Conservation (phyloP, 2,797 vertebrate genomes). For the Anguilla anguilla region DNA sequence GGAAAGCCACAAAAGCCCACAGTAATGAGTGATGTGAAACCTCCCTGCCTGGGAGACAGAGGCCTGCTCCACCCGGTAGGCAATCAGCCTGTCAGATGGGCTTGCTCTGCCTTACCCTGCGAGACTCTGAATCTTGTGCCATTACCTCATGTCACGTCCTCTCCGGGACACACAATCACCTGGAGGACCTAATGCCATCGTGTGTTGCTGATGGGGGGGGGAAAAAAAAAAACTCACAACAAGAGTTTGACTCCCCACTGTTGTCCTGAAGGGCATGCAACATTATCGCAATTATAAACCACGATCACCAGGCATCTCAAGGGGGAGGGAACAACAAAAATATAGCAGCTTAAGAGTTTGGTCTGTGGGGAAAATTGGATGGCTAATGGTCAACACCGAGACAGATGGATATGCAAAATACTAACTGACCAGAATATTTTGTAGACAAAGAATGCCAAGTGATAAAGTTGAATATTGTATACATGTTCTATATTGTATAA, state of each 20-base stretch:
- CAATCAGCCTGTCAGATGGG: neutral
- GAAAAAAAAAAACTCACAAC: neutral
- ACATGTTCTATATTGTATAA: too few species aligned
- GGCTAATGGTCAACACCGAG: neutral
- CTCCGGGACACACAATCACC: neutral
- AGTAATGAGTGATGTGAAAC: neutral
- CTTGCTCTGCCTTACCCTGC: neutral
- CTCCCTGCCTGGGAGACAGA: neutral
- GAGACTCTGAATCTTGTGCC: neutral
- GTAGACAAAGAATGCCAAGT: neutral
- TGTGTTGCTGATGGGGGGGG: neutral
- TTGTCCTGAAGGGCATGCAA: neutral
- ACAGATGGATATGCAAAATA: neutral
- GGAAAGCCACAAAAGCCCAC: neutral
- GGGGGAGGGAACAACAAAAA: neutral
- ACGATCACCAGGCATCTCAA: neutral
- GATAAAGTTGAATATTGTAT: neutral
- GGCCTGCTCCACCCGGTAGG: neutral
- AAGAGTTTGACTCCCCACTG: neutral
- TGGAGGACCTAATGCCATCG: neutral
- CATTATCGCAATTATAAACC: neutral
- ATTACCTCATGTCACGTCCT: neutral
- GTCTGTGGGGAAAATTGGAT: neutral
- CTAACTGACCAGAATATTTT: neutral
- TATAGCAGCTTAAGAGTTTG: neutral